Evolutionary conservation across 92 coral and sea anemone species (phyloP), one percentile per base, ranked within the genome.

Genomic region (Phenganax marumi): DNA sequence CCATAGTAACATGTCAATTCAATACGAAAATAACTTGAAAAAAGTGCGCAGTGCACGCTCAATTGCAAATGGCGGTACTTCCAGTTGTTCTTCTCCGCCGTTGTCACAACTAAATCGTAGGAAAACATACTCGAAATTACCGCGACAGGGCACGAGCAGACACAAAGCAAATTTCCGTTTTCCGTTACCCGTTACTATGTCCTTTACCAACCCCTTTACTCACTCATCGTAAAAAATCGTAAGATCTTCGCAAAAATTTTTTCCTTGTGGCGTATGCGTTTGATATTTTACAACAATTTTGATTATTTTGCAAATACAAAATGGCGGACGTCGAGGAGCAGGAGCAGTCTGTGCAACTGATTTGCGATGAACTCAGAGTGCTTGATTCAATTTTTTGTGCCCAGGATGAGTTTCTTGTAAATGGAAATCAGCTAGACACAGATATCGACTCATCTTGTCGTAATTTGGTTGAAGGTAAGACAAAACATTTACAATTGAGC

Each of bases 301-400:
- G 25, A 16, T 5, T 25, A 12, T 25, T 47, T 12, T 14, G 43
- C 26, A 62, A 66, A 66, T 66, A 22, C 58, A 72, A 72, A 49
- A 72, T 72, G 77, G 77, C 77, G 56, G 50, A 17, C 77, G 13
- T 52, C 10, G 81, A 57, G 53, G 81, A 50, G 46, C 52, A 53
- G 12, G 61, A 33, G 43, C 43, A 33, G 43, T 2, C 43, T 33
- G 43, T 81, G 2, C 80, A 86, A 64, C 60, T 77, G 11, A 79
- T 91, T 46, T 53, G 80, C 12, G 90, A 94, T 49, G 98, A 94
- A 81, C 68, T 94, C 51, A 84, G 80, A 49, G 97, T 89, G 63
- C 90, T 94, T 55, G 76, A 89, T 76, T 92, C 98, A 12, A 94
- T 94, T 18, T 94, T 92, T 81, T 94, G 95, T 76, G 90, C 81